Evolutionary conservation across 2,113 vertebrate species (phyloP), one percentile per base, ranked within the genome.

Genomic region (Heterocephalus glaber): DNA sequence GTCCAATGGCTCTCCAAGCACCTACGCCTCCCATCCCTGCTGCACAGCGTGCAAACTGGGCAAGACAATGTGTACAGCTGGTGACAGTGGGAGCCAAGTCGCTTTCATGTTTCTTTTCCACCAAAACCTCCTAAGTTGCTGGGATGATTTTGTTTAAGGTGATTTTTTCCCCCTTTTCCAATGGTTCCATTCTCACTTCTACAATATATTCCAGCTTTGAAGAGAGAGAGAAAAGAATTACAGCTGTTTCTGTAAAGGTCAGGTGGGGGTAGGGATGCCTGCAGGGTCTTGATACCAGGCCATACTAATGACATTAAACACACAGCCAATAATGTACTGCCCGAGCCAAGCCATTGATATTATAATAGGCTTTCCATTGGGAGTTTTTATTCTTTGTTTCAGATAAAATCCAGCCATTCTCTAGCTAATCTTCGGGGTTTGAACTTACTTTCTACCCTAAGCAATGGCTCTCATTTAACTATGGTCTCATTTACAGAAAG

Each of bases 101-200:
- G 52, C 3, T 65, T 8, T 9, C 4, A 0, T 3, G 30, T 12
- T 0, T 41, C 41, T 47, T 41, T 96, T 72, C 49, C 38, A 14
- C 83, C 47, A 95, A 97, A 90, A 96, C 80, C 76, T 24, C 66
- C 44, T 3, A 76, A 85, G 66, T 72, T 89, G 79, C 79, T 28
- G 4, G 63, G 89, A 56, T 0, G 5, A 12, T 72, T 35, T 0
- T 41, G 89, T 76, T 7, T 1, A n/a, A 66, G 30, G 93, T 70
- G 22, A n/a, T 58, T 0, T 13, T 24, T 68, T 38, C 1, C 35
- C 22, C 68, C 77, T 90, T 49, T 60, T 22, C 68, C 52, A 89
- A 72, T 12, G 35, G 81, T 86, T 8, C 7, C 54, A 19, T 54
- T 2, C 35, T 0, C 0, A 0, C 0, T 47, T 0, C 38, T 65